Evolutionary conservation across 2,888 invertebrate species (phyloP), one percentile per base, ranked within the genome.

Genomic region (Chymomyza procnemis): DNA sequence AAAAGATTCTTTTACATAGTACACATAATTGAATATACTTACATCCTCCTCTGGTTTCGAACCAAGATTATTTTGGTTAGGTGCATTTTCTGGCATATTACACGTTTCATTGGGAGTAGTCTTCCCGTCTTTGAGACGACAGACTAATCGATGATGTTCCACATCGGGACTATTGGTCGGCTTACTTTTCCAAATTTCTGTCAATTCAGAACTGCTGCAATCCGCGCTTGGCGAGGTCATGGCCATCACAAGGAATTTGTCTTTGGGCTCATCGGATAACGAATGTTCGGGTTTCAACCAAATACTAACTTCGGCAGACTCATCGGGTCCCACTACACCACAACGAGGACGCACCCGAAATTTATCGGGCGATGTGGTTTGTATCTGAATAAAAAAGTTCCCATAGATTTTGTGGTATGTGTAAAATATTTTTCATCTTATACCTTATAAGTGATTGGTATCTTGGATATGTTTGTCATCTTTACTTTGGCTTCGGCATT

Each of bases 351-450:
- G 93, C 1, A 99, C 99, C 34, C 97, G 93, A 91, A 97, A 99
- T 90, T 97, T 98, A 85, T 98, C 97, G 0, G 98, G 99, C 0
- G 97, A 96, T 3, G 98, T 99, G 14, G 98, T 99, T 91, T 99
- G 96, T 73, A 99, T 95, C 95, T 98, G 92, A 58, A 92, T 16
- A 50, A 16, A 41, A n/a, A n/a, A n/a, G n/a, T n/a, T n/a, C n/a
- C n/a, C n/a, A n/a, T n/a, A n/a, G n/a, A n/a, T n/a, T 41, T 12
- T 12, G 9, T 12, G 34, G 8, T 12, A 12, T 34, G 18, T 48
- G 8, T 22, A 1, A 19, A 2, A 1, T 6, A 30, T 34, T 34
- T 18, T 2, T 9, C 5, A 52, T 26, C 0, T 62, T 74, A 79
- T 91, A 95, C 95, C 92, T 96, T 96, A 86, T 93, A 95, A 9